A percentile compares a stretch with the other conserved stretches of the same genome.
These are phyloP conservation scores for Scartelaos histophorus DNA, from an alignment of 2,113 vertebrate genomes.

Conservation along the genomic window DNA sequence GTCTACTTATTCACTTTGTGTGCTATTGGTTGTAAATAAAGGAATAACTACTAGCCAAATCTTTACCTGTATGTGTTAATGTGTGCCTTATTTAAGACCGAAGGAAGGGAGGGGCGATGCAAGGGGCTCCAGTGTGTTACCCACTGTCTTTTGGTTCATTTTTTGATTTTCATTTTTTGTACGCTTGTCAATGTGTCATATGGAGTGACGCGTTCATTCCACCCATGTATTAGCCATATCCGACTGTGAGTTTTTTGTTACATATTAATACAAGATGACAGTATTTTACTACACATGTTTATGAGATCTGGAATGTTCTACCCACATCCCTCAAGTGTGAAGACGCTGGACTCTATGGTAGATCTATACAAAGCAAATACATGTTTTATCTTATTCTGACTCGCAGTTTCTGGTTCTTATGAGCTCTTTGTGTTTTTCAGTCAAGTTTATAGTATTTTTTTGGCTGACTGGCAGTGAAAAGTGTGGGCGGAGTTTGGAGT, in stretches of 20 bases:
- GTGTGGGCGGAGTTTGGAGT: neutral
- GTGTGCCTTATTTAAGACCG: constrained; percentile 86
- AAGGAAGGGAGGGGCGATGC: constrained; percentile 60
- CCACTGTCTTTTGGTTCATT: neutral
- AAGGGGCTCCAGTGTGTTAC: constrained; percentile 37
- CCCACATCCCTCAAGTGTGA: constrained; percentile 66
- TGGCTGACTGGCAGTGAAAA: neutral
- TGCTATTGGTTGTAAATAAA: constrained; percentile 82
- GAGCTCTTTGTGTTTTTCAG: neutral
- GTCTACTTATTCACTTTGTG: constrained; percentile 76
- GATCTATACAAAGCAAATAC: constrained; percentile 30
- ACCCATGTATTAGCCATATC: constrained; percentile 37
- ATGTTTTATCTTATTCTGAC: neutral
- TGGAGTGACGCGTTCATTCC: constrained; percentile 71
- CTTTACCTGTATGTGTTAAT: constrained; percentile 85
- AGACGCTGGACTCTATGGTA: constrained; percentile 31
- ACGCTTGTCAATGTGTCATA: constrained; percentile 71
- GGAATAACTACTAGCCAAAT: constrained; percentile 83
- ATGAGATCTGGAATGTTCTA: constrained; percentile 36
- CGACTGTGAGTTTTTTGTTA: constrained; percentile 28
- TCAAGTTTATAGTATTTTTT: neutral
- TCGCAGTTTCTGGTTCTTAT: neutral
- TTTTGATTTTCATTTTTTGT: constrained; percentile 62
- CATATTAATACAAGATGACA: constrained; percentile 24
- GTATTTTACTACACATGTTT: constrained; percentile 36